Conservation (phyloP, 2,113 vertebrate genomes). For the Mixornis gularis region DNA sequence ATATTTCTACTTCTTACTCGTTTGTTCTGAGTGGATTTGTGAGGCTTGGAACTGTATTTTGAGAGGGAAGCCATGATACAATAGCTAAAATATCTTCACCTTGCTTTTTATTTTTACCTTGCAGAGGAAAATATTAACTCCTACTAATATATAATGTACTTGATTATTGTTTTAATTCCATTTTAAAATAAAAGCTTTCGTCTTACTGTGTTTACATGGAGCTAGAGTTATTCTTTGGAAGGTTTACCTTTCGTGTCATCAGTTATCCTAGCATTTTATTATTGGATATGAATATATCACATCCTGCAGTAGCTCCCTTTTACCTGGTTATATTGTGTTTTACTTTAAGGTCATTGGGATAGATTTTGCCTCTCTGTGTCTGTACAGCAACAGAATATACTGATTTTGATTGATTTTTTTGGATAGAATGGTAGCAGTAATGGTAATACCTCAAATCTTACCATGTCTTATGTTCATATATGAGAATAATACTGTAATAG, state of each 20-base stretch:
- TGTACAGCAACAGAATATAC: not conserved
- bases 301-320: not conserved
- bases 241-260: not conserved
- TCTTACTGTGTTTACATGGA: not conserved
- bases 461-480: not conserved
- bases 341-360: not conserved
- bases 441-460: not conserved
- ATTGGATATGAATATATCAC: not conserved
- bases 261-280: not conserved
- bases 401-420: not conserved
- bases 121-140: not conserved
- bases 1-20: not conserved
- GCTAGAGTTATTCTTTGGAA: not conserved
- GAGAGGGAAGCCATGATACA: not conserved
- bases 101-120: not conserved
- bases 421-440: not conserved
- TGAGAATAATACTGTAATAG: not conserved
- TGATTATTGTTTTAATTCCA: not conserved
- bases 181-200: not conserved
- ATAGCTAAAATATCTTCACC: not conserved
- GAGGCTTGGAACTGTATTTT: not conserved
- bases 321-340: not conserved
- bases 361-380: not conserved
- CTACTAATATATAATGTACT: not conserved
- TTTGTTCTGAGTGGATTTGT: not conserved